Conservation (phyloP, 2,113 vertebrate species). For the Alethe diademata region DNA sequence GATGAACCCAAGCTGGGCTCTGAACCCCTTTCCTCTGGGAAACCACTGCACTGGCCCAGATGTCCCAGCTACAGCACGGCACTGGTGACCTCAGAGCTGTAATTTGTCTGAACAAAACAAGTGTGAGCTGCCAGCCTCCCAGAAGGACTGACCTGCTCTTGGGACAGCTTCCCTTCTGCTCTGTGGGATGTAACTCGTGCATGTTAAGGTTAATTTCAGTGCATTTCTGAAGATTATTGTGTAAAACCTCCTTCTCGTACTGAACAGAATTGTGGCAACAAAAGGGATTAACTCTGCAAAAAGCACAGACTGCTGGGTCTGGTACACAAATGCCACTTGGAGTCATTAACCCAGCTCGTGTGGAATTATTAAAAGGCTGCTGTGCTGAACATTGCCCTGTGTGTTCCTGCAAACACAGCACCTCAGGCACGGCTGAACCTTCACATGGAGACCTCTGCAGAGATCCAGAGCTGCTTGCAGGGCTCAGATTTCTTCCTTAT, state of each 20-base stretch:
- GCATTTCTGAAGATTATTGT: background rate
- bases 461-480: background rate
- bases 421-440: background rate
- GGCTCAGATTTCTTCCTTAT: background rate
- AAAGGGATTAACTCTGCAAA: background rate
- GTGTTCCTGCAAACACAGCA: background rate
- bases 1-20: background rate
- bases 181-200: background rate
- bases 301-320: background rate
- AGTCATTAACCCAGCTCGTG: background rate
- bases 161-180: background rate
- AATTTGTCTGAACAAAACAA: background rate
- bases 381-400: accelerated
- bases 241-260: background rate
- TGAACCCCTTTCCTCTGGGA: background rate
- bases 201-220: background rate
- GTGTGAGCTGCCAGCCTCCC: background rate
- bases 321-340: background rate
- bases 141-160: background rate
- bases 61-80: accelerated
- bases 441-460: accelerated
- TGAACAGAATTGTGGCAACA: background rate
- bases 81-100: background rate
- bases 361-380: background rate
- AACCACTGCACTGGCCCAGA: background rate